phyloP scores from a whole-genome alignment of 1,140 invertebrate genomes.

The Conus betulinus region DNA sequence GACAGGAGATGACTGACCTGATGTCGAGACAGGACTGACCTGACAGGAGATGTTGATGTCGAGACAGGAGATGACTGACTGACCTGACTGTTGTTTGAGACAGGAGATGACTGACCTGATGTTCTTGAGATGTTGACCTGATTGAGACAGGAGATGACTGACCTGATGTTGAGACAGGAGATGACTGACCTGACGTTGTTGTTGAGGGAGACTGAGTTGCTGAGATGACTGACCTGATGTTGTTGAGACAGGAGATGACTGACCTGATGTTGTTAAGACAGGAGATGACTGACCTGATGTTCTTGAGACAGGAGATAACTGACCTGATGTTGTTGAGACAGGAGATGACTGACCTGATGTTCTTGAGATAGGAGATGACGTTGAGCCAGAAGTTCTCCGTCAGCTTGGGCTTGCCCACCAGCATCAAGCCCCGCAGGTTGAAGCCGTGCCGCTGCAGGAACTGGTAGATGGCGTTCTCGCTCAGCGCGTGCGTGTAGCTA shows the following conservation, averaged over 20 bases:
- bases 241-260: slow-evolving; percentile 88
- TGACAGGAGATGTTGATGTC: no score
- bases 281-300: neutral
- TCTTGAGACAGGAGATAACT: slow-evolving; percentile 78
- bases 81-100: no score
- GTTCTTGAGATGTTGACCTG: no score
- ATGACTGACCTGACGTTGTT: no score
- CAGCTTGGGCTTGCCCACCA: slow-evolving; percentile 98
- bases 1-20: no score
- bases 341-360: slow-evolving; percentile 85
- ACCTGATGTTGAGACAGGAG: no score
- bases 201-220: no score
- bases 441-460: slow-evolving; percentile 92
- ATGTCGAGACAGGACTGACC: no score
- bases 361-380: slow-evolving; percentile 90
- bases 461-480: slow-evolving; percentile 93
- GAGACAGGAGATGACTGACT: no score
- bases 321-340: neutral
- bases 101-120: no score
- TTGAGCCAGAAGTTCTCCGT: slow-evolving; percentile 98
- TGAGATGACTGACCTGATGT: no score
- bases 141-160: no score
- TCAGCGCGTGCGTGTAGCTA: slow-evolving; percentile 95
- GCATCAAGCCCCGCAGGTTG: slow-evolving; percentile 89
- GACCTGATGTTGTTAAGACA: neutral